Conservation (phyloP, 2,113 vertebrate genomes). For the Pteropus alecto region DNA sequence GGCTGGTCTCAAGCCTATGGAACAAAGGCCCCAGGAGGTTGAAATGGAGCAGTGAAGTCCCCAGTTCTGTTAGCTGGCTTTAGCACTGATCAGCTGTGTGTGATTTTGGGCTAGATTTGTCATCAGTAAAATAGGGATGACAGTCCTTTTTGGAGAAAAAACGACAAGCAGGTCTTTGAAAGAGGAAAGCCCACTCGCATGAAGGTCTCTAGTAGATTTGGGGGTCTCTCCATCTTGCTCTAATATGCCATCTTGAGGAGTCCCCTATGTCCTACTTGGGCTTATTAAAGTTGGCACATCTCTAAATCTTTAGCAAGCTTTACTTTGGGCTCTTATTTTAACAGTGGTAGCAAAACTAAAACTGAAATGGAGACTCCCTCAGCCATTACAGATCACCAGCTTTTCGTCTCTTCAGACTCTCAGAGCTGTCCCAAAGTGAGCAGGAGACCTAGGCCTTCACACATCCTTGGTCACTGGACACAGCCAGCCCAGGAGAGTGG, state of each 20-base stretch:
- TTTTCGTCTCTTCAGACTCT: background rate
- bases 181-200: background rate
- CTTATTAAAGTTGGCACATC: background rate
- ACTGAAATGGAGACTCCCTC: background rate
- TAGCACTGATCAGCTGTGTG: background rate
- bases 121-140: background rate
- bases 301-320: background rate
- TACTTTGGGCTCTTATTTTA: background rate
- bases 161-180: background rate
- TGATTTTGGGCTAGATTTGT: background rate
- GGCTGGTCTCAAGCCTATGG: background rate
- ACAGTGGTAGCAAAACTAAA: background rate
- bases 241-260: background rate
- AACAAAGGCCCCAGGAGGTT: background rate
- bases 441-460: background rate
- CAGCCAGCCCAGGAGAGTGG: background rate
- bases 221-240: background rate
- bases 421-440: background rate
- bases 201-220: background rate
- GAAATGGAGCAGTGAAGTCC: background rate
- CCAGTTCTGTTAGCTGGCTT: background rate
- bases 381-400: background rate
- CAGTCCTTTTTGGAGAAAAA: background rate
- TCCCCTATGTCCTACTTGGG: background rate
- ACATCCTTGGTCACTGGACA: background rate